A percentile compares a stretch with the other conserved stretches of the same genome.
phyloP scores from a whole-genome alignment of 2,113 vertebrate genomes.

The Cochlearius cochlearius region DNA sequence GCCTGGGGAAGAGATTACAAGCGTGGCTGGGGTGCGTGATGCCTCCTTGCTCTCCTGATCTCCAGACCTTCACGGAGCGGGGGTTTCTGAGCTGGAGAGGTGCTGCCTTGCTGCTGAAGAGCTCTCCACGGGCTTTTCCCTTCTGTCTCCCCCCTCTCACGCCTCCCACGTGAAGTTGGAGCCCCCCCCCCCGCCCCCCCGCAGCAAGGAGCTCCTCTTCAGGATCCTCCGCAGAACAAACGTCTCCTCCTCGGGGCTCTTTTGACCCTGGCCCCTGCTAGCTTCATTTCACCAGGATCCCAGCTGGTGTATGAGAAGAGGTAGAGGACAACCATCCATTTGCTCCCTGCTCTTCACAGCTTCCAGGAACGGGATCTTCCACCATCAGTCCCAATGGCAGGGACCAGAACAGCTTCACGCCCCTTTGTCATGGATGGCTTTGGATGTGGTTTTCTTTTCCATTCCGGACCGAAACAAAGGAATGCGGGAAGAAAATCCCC shows the following conservation, averaged over 20 bases:
- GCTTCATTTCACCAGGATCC: neutral
- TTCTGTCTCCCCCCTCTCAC: neutral
- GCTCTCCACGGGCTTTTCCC: neutral
- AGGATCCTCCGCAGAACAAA: neutral
- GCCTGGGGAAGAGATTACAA: neutral
- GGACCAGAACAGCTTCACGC: accelerated
- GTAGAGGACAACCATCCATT: neutral
- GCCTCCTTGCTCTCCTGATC: neutral
- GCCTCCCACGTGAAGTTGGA: neutral
- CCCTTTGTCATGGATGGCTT: neutral
- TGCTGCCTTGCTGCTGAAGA: slow-evolving; percentile 14
- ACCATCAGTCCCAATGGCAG: accelerated
- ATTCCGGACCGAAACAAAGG: neutral
- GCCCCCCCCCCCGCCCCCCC: neutral
- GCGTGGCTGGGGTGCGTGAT: neutral
- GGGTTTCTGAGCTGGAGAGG: neutral
- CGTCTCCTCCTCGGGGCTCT: neutral
- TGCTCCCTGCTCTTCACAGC: neutral
- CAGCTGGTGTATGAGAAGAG: neutral
- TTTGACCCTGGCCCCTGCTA: neutral
- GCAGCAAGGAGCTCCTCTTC: neutral
- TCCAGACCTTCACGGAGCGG: neutral
- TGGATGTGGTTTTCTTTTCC: neutral
- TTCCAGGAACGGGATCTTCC: neutral
- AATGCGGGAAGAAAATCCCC: neutral